Evolutionary conservation across 1,140 invertebrate species (phyloP).

Genomic region (Temnothorax longispinosus): DNA sequence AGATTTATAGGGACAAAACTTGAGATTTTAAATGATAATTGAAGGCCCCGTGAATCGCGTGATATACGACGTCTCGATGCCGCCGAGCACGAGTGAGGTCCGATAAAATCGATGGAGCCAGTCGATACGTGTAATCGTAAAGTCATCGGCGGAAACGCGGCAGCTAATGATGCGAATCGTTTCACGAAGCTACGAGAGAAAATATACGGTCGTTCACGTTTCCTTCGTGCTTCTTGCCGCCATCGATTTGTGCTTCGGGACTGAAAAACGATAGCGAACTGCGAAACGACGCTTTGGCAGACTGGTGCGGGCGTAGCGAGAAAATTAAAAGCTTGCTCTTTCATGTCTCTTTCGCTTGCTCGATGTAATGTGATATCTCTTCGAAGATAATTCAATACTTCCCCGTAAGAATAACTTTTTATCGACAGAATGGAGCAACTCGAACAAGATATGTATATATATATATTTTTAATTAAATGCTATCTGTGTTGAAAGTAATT

Average conservation of each 20-base stretch:
- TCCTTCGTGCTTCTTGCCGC: slow-evolving; percentile 55
- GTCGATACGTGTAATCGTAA: slow-evolving; percentile 46
- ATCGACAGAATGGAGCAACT: neutral
- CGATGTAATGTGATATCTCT: neutral
- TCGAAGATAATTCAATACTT: slow-evolving; percentile 5
- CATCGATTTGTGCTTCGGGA: slow-evolving; percentile 67
- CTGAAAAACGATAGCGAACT: slow-evolving; percentile 67
- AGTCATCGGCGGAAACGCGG: slow-evolving; percentile 56
- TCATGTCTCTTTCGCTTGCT: slow-evolving; percentile 21
- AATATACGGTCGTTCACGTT: slow-evolving; percentile 36
- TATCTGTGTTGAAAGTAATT: neutral
- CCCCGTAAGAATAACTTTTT: neutral
- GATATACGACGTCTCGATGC: neutral
- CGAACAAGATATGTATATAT: neutral
- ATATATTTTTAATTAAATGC: neutral
- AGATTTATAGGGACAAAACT: neutral
- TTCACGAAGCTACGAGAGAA: slow-evolving; percentile 26
- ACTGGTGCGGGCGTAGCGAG: slow-evolving; percentile 59
- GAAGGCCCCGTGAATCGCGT: neutral
- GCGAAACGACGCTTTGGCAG: slow-evolving; percentile 40
- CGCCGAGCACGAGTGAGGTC: slow-evolving; percentile 30
- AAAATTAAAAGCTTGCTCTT: slow-evolving; percentile 65
- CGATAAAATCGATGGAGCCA: slow-evolving; percentile 56
- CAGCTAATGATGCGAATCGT: slow-evolving; percentile 61
- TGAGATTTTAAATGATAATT: slow-evolving; percentile 3